phyloP scores from a whole-genome alignment of 2,797 vertebrate genomes.

The Molothrus ater region DNA sequence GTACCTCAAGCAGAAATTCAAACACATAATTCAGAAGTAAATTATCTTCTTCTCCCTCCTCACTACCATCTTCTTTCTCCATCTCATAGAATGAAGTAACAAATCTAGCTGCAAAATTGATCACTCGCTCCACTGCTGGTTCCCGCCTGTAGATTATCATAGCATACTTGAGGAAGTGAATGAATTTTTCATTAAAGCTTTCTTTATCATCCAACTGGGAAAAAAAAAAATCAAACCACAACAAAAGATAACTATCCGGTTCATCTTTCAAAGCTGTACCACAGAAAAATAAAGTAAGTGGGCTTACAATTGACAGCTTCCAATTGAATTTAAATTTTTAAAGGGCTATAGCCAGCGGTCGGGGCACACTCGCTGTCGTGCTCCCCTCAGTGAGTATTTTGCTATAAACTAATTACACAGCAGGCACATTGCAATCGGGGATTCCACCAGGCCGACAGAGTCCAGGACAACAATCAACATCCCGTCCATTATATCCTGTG shows the following conservation, averaged over 20 bases:
- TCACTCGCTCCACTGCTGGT: constrained; percentile 87
- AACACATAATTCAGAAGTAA: constrained; percentile 88
- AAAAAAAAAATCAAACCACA: not conserved
- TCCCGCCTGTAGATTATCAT: constrained; percentile 93
- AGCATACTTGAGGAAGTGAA: constrained; percentile 88
- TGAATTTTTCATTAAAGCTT: constrained; percentile 88
- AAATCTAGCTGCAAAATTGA: constrained; percentile 90
- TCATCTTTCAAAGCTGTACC: not conserved
- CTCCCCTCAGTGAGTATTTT: not conserved
- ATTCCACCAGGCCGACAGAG: not conserved
- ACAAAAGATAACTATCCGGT: not conserved
- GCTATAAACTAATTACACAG: not conserved
- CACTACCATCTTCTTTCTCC: constrained; percentile 61
- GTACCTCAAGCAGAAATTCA: constrained; percentile 92
- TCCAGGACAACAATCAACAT: not conserved
- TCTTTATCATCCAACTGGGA: constrained; percentile 85
- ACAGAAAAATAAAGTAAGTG: not conserved
- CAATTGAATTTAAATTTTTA: not conserved
- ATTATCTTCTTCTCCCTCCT: constrained; percentile 76
- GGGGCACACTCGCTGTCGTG: not conserved
- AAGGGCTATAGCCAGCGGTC: not conserved
- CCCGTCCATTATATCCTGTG: no score
- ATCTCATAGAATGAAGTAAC: constrained; percentile 84
- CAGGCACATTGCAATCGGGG: accelerated
- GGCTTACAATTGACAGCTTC: not conserved